Percentiles rank a stretch among this genome's conserved stretches.
Conservation (phyloP, 2,888 invertebrate species). For the Brenthis ino region DNA sequence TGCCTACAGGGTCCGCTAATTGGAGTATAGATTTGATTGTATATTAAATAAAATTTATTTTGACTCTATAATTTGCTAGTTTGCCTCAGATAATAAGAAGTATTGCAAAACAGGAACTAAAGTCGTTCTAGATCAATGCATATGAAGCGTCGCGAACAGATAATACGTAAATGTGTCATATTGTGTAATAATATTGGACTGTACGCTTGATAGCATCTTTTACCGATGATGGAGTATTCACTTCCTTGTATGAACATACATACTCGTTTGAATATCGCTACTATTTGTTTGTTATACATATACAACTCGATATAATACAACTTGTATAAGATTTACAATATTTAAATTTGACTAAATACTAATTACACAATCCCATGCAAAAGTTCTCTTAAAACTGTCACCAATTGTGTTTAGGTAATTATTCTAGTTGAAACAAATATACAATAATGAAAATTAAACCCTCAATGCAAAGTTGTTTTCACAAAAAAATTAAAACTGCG, state of each 20-base stretch:
- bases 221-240: slow-evolving; percentile 28
- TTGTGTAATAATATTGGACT: slow-evolving; percentile 22
- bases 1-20: too few relatives aligned
- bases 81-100: not conserved
- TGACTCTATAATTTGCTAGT: too few relatives aligned
- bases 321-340: not conserved
- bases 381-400: too few relatives aligned
- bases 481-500: too few relatives aligned
- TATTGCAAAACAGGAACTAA: slow-evolving; percentile 9
- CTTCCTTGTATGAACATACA: slow-evolving; percentile 25
- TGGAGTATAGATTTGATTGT: too few relatives aligned
- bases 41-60: too few relatives aligned
- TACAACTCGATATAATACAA: slow-evolving; percentile 1
- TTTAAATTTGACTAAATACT: too few relatives aligned
- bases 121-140: slow-evolving; percentile 4
- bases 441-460: too few relatives aligned
- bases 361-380: too few relatives aligned
- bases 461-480: too few relatives aligned
- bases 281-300: slow-evolving; percentile 10
- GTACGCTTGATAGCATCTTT: slow-evolving; percentile 29
- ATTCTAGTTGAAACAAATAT: too few relatives aligned
- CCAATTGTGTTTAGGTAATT: too few relatives aligned
- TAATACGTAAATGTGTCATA: slow-evolving; percentile 23
- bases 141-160: slow-evolving; percentile 8
- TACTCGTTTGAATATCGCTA: not conserved